phyloP scores from a whole-genome alignment of 2,113 vertebrate genomes.

The Eulemur rufifrons region DNA sequence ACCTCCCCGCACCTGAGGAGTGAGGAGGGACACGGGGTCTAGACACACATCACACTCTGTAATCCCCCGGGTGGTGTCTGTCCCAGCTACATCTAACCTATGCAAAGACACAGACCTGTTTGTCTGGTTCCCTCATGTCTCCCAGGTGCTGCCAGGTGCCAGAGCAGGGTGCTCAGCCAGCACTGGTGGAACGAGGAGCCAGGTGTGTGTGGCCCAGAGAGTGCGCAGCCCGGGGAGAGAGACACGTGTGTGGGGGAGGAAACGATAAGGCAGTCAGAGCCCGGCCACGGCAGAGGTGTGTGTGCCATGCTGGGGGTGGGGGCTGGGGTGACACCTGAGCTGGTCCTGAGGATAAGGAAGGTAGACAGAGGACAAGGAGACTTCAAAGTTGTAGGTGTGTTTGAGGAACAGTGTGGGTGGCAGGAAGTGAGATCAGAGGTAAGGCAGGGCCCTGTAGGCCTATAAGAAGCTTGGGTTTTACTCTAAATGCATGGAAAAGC shows the following conservation, averaged over 20 bases:
- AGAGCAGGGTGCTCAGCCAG: not conserved
- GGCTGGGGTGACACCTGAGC: no score
- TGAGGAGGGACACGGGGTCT: not conserved
- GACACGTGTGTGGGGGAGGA: accelerated
- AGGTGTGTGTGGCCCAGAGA: not conserved
- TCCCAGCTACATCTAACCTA: not conserved
- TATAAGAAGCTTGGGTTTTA: not conserved
- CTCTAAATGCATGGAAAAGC: not conserved
- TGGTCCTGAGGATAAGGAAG: no score
- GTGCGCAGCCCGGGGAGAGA: not conserved
- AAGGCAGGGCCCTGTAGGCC: not conserved
- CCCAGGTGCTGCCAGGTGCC: not conserved
- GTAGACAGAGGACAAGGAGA: not conserved
- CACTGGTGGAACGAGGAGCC: not conserved
- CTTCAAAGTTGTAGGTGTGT: not conserved
- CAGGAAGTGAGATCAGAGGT: not conserved
- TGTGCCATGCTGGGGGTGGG: not conserved
- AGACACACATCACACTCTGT: not conserved
- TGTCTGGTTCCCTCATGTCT: not conserved
- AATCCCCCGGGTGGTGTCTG: not conserved
- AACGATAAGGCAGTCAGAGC: not conserved
- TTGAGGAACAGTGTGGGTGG: not conserved
- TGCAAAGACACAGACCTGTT: not conserved
- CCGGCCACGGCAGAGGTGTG: not conserved
- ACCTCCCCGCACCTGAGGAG: not conserved